A percentile compares a stretch with the other conserved stretches of the same genome.
Conservation (phyloP, 2,113 vertebrate genomes). For the Cathartes aura region DNA sequence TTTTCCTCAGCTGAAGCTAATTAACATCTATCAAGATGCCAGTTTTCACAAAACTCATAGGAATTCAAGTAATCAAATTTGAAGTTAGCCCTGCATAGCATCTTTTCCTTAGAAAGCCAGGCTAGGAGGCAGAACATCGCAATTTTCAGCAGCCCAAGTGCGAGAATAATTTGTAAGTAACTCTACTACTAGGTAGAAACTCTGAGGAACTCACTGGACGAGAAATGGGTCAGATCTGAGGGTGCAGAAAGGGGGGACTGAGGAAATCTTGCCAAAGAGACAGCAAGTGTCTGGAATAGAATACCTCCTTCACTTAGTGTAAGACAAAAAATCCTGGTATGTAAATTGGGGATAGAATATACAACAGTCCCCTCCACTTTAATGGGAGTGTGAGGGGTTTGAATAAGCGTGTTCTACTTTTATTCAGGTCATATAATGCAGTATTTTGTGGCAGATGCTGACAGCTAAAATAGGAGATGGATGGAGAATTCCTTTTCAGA, state of each 20-base stretch:
- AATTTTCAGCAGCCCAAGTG: not conserved
- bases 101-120: not conserved
- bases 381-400: not conserved
- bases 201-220: not conserved
- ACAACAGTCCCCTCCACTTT: not conserved
- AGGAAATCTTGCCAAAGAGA: not conserved
- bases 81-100: not conserved
- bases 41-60: not conserved
- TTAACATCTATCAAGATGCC: not conserved
- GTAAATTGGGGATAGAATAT: not conserved
- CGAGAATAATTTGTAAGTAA: not conserved
- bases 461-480: not conserved
- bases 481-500: not conserved
- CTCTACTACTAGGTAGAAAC: not conserved
- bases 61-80: not conserved
- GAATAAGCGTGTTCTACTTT: not conserved
- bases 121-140: not conserved
- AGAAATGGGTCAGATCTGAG: not conserved
- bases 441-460: not conserved
- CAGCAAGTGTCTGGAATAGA: not conserved
- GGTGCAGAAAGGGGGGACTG: not conserved
- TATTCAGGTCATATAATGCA: not conserved
- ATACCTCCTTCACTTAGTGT: fast-evolving
- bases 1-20: not conserved
- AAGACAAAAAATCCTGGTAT: not conserved